Conservation (phyloP, 2,888 invertebrate species). For the Epistrophe eligans region DNA sequence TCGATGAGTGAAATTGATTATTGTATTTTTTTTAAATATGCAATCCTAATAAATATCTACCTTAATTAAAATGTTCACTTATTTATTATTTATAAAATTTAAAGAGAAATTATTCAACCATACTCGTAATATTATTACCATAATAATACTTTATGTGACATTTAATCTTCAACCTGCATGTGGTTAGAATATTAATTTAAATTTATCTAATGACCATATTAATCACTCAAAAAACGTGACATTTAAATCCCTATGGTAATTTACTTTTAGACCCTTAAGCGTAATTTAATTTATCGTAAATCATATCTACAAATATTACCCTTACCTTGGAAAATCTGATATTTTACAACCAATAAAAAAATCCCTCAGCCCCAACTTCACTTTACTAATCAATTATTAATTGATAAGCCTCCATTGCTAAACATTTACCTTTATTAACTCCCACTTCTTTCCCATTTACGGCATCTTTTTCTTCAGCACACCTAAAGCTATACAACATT, state of each 20-base stretch:
- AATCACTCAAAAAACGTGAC: neutral
- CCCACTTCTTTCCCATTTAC: no score
- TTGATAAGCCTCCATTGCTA: no score
- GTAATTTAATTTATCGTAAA: neutral
- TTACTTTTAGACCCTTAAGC: neutral
- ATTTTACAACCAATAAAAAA: neutral
- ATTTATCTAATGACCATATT: neutral
- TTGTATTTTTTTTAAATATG: no score
- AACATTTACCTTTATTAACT: no score
- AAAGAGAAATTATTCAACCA: no score
- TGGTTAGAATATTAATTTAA: neutral
- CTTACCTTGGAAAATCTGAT: neutral
- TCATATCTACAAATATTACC: neutral
- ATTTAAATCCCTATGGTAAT: neutral
- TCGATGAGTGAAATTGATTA: no score
- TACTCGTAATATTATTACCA: no score
- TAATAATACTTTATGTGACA: neutral
- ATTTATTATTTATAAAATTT: no score
- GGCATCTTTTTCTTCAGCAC: no score
- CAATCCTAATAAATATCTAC: no score
- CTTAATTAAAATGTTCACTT: no score
- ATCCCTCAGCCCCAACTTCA: neutral
- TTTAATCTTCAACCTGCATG: neutral
- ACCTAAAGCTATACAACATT: no score
- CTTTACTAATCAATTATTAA: neutral